A percentile compares a stretch with the other conserved stretches of the same genome.
Evolutionary conservation across 2,113 vertebrate species (phyloP).

Genomic region (Arothron firmamentum): DNA sequence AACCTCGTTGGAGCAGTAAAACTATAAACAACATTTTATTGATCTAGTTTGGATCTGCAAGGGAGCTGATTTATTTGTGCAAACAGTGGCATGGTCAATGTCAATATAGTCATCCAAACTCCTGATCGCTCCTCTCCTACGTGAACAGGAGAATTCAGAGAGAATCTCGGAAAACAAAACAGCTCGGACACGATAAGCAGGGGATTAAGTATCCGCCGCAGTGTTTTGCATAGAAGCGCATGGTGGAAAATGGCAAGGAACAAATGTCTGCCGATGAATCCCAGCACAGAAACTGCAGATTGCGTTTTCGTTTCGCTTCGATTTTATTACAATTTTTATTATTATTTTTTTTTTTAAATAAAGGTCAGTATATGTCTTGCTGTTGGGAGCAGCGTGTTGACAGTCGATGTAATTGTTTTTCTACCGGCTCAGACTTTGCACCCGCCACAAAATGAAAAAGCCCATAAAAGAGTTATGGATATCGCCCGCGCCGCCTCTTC

Average conservation of each 20-base stretch:
- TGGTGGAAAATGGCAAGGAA: slow-evolving; percentile 12
- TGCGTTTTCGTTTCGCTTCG: slow-evolving; percentile 23
- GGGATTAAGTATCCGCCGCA: no score
- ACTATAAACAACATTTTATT: no score
- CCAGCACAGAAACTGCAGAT: neutral
- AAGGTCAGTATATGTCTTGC: slow-evolving; percentile 29
- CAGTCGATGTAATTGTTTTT: slow-evolving; percentile 62
- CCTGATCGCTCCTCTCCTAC: no score
- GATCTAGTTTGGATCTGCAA: no score
- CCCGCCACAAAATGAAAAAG: slow-evolving; percentile 50
- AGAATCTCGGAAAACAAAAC: no score
- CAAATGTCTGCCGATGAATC: no score
- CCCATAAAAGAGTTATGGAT: slow-evolving; percentile 47
- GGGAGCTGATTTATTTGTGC: no score
- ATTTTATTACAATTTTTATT: slow-evolving; percentile 34
- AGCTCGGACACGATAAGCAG: no score
- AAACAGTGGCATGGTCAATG: no score
- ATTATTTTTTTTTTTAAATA: slow-evolving; percentile 28
- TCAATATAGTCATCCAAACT: no score
- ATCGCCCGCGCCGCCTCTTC: neutral
- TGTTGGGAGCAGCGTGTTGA: slow-evolving; percentile 46
- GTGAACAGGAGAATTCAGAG: no score
- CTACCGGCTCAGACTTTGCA: slow-evolving; percentile 48
- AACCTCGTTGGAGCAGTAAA: no score
- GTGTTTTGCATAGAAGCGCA: neutral